These are phyloP conservation scores for Decapterus maruadsi DNA, from an alignment of 2,797 vertebrate genomes.

Conservation along the genomic window DNA sequence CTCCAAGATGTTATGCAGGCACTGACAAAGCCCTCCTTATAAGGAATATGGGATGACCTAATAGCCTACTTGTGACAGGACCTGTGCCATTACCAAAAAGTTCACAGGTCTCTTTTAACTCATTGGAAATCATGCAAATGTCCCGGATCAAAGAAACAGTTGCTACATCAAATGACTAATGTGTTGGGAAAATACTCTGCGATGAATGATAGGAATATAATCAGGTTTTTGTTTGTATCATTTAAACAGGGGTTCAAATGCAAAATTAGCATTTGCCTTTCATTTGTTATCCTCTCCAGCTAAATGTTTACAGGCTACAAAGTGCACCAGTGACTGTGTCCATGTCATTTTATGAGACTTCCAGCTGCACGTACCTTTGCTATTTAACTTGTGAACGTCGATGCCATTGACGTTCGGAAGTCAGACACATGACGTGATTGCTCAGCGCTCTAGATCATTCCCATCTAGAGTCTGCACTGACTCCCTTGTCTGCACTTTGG, in stretches of 20 bases:
- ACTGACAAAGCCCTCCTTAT: conserved; percentile 7
- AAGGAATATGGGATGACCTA: conserved; percentile 13
- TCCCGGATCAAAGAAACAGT: background rate
- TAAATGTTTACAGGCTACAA: background rate
- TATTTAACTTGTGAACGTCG: conserved; percentile 3
- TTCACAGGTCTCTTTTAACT: conserved; percentile 8
- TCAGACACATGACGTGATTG: conserved; percentile 1
- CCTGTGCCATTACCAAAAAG: conserved; percentile 7
- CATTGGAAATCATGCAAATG: conserved; percentile 9
- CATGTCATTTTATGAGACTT: conserved; percentile 23
- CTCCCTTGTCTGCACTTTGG: conserved; percentile 4
- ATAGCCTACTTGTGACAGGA: conserved; percentile 24
- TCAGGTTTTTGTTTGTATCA: background rate
- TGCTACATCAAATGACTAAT: background rate
- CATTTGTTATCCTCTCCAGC: background rate
- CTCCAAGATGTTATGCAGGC: conserved; percentile 26
- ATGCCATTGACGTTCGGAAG: conserved; percentile 14
- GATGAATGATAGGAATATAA: background rate
- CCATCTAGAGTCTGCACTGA: background rate
- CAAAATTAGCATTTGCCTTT: conserved; percentile 15
- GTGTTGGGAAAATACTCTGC: background rate
- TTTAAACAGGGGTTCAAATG: conserved; percentile 3
- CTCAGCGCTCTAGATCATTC: background rate
- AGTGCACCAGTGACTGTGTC: conserved; percentile 2
- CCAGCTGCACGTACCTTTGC: conserved; percentile 7